Evolutionary conservation across 2,888 invertebrate species (phyloP).

Genomic region (Mechanitis messenoides): DNA sequence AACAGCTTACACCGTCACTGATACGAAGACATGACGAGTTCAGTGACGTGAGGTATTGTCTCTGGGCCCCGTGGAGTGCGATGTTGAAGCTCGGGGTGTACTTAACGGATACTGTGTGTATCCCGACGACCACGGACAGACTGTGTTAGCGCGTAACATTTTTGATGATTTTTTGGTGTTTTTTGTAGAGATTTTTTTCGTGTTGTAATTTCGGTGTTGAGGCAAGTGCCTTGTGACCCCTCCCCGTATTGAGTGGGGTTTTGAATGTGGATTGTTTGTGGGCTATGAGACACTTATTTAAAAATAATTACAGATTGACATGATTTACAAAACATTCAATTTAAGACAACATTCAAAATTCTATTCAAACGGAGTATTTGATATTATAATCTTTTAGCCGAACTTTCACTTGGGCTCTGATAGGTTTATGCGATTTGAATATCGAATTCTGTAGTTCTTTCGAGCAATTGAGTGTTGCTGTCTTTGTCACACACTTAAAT

Average conservation of each 20-base stretch:
- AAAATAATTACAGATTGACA: too few species aligned
- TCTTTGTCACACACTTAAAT: neutral
- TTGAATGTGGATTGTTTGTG: slow-evolving; percentile 5
- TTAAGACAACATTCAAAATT: neutral
- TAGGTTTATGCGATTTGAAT: neutral
- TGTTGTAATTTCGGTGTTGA: slow-evolving; percentile 62
- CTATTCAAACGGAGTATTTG: neutral
- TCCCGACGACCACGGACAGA: slow-evolving; percentile 72
- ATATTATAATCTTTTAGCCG: neutral
- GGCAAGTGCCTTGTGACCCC: slow-evolving; percentile 69
- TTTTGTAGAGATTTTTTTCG: slow-evolving; percentile 63
- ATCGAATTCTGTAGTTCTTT: neutral
- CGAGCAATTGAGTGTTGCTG: neutral
- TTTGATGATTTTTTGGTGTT: slow-evolving; percentile 65
- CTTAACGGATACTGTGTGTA: slow-evolving; percentile 50
- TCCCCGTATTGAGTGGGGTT: slow-evolving; percentile 21
- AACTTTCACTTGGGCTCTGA: neutral
- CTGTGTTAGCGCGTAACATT: slow-evolving; percentile 71
- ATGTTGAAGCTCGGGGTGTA: slow-evolving; percentile 30
- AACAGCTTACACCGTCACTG: neutral
- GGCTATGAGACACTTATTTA: too few species aligned
- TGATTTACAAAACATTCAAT: too few species aligned
- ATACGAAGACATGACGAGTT: neutral
- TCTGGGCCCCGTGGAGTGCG: slow-evolving; percentile 12
- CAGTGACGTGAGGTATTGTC: slow-evolving; percentile 5